phyloP scores from a whole-genome alignment of 2,888 invertebrate genomes.

The Sphaerophoria taeniata region DNA sequence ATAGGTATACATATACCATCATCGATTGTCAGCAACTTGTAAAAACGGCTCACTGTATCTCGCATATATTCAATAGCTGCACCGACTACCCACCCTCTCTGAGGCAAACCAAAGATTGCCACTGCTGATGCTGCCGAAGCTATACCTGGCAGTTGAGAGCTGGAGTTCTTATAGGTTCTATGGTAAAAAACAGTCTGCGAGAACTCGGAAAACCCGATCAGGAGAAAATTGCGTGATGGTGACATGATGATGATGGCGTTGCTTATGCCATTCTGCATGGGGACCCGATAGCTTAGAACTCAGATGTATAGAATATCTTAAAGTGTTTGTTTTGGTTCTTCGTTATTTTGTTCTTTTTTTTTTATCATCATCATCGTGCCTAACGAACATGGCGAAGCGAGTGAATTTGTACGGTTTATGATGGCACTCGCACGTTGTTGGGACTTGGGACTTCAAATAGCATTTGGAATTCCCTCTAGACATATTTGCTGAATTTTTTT shows the following conservation, averaged over 20 bases:
- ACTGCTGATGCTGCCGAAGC: constrained; percentile 36
- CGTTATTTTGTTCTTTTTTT: constrained; percentile 34
- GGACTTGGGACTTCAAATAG: constrained; percentile 62
- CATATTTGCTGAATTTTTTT: constrained; percentile 72
- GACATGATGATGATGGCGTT: constrained; percentile 74
- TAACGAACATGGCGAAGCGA: constrained; percentile 68
- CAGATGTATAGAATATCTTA: constrained; percentile 47
- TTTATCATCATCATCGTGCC: constrained; percentile 64
- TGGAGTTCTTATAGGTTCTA: constrained; percentile 15
- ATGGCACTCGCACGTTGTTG: constrained; percentile 34
- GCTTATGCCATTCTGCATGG: constrained; percentile 70
- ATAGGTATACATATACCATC: neutral
- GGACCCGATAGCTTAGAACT: constrained; percentile 56
- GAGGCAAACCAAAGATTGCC: constrained; percentile 56
- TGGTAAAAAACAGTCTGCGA: neutral
- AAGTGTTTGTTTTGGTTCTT: constrained; percentile 60
- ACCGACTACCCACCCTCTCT: neutral
- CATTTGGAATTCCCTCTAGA: constrained; percentile 69
- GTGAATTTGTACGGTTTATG: constrained; percentile 70
- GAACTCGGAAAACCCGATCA: constrained; percentile 61
- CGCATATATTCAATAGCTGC: constrained; percentile 42
- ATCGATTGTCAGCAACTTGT: neutral
- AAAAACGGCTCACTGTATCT: constrained; percentile 34
- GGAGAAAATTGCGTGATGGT: constrained; percentile 73
- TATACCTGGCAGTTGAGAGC: constrained; percentile 23